Percentiles rank a stretch among this genome's conserved stretches.
phyloP scores from a whole-genome alignment of 1,140 invertebrate genomes.

The Drosophila athabasca region DNA sequence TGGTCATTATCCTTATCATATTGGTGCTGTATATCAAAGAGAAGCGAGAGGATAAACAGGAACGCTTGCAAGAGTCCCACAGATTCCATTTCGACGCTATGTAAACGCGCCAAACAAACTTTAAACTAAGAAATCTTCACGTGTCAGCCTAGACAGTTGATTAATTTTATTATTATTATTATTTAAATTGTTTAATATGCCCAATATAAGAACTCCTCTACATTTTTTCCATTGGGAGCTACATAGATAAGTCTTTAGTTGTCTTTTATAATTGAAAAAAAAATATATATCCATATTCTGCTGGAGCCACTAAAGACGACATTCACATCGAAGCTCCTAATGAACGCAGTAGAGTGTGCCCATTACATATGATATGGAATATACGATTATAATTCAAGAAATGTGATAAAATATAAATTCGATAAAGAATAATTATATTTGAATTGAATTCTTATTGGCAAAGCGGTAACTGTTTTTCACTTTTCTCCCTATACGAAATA shows the following conservation, averaged over 20 bases:
- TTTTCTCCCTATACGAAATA: constrained; percentile 68
- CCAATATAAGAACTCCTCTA: not conserved
- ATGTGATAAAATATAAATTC: constrained; percentile 60
- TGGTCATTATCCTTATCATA: constrained; percentile 93
- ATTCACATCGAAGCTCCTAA: not conserved
- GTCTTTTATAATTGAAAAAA: not conserved
- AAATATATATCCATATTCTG: not conserved
- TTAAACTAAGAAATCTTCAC: constrained; percentile 23
- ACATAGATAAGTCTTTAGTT: not conserved
- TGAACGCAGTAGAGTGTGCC: not conserved
- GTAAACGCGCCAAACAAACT: constrained; percentile 83
- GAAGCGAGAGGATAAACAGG: constrained; percentile 94
- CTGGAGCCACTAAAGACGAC: not conserved
- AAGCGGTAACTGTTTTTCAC: not conserved
- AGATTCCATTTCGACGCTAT: constrained; percentile 93
- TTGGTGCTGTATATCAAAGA: constrained; percentile 96
- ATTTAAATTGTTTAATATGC: constrained; percentile 24
- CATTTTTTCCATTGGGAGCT: not conserved
- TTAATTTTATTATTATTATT: constrained; percentile 33
- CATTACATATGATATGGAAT: constrained; percentile 1
- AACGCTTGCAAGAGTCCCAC: constrained; percentile 93
- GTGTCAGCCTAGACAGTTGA: constrained; percentile 33
- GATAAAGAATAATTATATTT: too few species aligned
- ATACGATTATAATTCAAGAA: constrained; percentile 56
- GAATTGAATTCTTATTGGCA: too few species aligned